Conservation (phyloP, 2,113 vertebrate genomes). For the Tachycineta bicolor region DNA sequence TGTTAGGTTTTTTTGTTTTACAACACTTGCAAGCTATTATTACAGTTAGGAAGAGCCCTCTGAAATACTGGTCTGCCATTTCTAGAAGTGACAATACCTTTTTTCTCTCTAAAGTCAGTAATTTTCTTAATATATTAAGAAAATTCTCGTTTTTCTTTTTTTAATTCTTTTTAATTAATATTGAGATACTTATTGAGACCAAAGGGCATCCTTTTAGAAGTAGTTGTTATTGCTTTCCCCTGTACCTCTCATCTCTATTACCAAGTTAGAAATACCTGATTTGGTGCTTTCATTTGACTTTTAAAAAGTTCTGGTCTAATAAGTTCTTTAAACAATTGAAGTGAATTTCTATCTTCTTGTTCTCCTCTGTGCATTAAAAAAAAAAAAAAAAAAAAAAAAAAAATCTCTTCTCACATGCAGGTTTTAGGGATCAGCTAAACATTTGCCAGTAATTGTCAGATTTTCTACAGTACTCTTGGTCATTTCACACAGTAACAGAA, state of each 20-base stretch:
- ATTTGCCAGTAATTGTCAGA: background rate
- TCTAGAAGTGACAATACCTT: background rate
- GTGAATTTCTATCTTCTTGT: background rate
- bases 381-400: background rate
- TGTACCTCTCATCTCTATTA: background rate
- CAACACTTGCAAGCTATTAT: background rate
- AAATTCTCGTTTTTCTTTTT: background rate
- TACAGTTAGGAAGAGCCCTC: background rate
- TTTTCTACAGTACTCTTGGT: background rate
- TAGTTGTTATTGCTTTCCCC: background rate
- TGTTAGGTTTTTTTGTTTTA: background rate
- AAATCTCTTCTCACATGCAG: background rate
- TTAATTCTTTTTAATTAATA: background rate
- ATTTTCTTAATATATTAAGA: background rate
- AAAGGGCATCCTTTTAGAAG: background rate
- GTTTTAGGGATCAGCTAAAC: background rate
- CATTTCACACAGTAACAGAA: background rate
- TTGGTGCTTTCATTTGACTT: background rate
- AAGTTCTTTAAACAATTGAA: background rate
- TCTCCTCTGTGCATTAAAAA: background rate
- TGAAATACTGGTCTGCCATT: background rate
- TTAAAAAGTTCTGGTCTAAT: background rate
- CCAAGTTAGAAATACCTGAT: background rate
- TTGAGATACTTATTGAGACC: background rate
- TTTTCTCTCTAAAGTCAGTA: background rate